phyloP scores from a whole-genome alignment of 2,797 vertebrate genomes.

The Molossus alvarezi region DNA sequence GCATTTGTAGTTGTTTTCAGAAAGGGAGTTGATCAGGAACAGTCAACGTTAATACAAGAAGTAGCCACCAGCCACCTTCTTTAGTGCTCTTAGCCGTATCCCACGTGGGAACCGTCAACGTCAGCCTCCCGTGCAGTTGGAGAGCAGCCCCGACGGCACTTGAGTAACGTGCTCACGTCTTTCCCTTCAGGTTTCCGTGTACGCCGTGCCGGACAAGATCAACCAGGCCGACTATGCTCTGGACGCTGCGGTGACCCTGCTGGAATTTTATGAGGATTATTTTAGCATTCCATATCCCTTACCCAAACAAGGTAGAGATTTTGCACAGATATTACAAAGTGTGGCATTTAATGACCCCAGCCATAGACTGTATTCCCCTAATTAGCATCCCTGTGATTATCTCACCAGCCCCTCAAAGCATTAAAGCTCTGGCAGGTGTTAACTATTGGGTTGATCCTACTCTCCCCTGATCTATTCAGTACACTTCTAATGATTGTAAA shows the following conservation, averaged over 20 bases:
- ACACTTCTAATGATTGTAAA: not conserved
- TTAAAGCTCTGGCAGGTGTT: not conserved
- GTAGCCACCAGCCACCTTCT: not conserved
- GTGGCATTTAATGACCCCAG: not conserved
- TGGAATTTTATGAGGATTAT: constrained; percentile 97
- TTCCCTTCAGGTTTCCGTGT: constrained; percentile 93
- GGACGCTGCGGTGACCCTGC: constrained; percentile 94
- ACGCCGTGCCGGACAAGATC: constrained; percentile 94
- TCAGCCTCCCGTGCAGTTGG: not conserved
- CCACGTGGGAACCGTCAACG: not conserved
- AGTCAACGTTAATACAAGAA: not conserved
- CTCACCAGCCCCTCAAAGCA: not conserved
- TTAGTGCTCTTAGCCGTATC: not conserved
- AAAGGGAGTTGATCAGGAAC: not conserved
- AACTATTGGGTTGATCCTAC: not conserved
- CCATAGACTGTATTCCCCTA: not conserved
- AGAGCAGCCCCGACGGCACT: not conserved
- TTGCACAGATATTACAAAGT: not conserved
- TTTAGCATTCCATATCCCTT: constrained; percentile 96
- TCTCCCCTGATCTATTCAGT: not conserved
- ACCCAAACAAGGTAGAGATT: constrained; percentile 94
- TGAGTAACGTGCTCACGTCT: not conserved
- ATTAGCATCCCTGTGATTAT: not conserved
- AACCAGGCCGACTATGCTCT: constrained; percentile 94
- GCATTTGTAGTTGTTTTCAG: constrained; percentile 17